Percentiles rank a stretch among this genome's conserved stretches.
Evolutionary conservation across 2,113 vertebrate species (phyloP).

Genomic region (Toxostoma redivivum): DNA sequence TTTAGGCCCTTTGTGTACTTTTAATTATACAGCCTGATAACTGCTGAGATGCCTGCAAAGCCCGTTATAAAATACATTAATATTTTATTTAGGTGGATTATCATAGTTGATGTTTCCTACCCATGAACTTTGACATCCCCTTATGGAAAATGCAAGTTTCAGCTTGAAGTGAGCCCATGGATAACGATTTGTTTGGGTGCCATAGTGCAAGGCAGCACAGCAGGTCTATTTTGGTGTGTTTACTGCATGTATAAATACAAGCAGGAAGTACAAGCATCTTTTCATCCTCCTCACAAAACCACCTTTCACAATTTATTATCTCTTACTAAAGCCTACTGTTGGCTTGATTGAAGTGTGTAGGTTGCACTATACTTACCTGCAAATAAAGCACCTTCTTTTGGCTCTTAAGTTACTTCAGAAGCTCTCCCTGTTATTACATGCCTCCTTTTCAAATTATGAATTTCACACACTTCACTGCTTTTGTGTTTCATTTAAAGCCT

Average conservation of each 20-base stretch:
- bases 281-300: background rate
- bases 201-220: background rate
- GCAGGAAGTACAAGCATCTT: background rate
- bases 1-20: background rate
- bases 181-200: background rate
- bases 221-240: background rate
- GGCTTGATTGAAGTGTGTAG: constrained; percentile 57
- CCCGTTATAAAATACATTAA: background rate
- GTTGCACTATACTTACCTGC: constrained; percentile 39
- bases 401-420: constrained; percentile 17
- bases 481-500: constrained; percentile 4
- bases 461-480: background rate
- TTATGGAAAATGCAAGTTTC: background rate
- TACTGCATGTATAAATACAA: constrained; percentile 10
- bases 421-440: background rate
- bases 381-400: constrained; percentile 44
- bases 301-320: constrained; percentile 30
- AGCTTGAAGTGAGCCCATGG: background rate
- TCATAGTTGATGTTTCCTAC: background rate
- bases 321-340: constrained; percentile 23
- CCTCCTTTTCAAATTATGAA: background rate
- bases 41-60: background rate
- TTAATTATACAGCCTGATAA: background rate
- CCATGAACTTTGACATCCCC: background rate
- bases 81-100: background rate